Evolutionary conservation across 2,888 invertebrate genomes (phyloP), one percentile per base, ranked within the genome.

Genomic region (Dasysyrphus albostriatus): DNA sequence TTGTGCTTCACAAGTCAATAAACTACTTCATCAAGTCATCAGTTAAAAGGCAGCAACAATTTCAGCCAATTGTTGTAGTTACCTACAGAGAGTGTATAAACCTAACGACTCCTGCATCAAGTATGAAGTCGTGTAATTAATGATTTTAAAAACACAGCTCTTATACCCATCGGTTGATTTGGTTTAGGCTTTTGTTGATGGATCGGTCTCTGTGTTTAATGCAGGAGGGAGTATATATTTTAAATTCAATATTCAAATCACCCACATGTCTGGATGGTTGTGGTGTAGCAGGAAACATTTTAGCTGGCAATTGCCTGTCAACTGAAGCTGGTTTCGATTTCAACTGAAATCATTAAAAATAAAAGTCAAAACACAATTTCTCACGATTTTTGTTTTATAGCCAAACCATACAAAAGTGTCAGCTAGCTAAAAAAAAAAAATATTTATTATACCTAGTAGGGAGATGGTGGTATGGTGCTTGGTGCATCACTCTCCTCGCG

Each of bases 201-300:
- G 51, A 69, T 69, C 34, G 54, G 16, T 47, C 44, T 67, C 37
- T 67, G 19, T 54, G 65, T 63, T 69, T 19, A 44, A 49, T 58
- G 58, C 58, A 69, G 63, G 54, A 65, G 65, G 29, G 69, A 56
- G 72, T 72, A 44, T 32, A 32, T 24, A 24, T 24, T 58, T 77
- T 82, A 51, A 74, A 75, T 47, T 74, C 74, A 67, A 80, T 75
- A 84, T 84, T 76, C 84, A 84, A 84, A 84, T 84, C 80, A 84
- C 84, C 84, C 84, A 81, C 81, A 84, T 84, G 84, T 61, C 67
- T 76, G 58, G 58, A 6, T 29, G 32, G 7, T 24, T 49, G 37
- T 39, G 6, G 14, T 32, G 24, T 39, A 16, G 56, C 67, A 51
- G 37, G 24, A 44, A 34, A 79, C 44, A 49, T 63, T 70, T 32